Percentiles rank a stretch among this genome's conserved stretches.
phyloP scores from a whole-genome alignment of 2,797 vertebrate species.

The Xyrichtys novacula region DNA sequence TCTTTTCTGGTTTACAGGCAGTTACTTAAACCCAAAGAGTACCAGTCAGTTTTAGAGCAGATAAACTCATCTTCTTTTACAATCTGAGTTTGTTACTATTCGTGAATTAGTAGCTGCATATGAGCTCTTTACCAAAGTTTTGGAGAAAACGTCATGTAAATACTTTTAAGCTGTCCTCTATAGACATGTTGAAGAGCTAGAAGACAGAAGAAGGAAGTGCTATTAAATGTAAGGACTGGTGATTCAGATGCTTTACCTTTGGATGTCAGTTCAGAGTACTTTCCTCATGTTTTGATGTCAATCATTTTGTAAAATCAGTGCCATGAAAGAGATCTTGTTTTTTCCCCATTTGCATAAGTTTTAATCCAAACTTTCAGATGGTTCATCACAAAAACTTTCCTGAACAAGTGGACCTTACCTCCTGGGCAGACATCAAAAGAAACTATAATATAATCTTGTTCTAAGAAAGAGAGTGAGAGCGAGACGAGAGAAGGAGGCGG shows the following conservation, averaged over 20 bases:
- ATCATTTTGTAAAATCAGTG: constrained; percentile 68
- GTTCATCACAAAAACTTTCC: constrained; percentile 55
- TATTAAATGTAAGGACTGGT: constrained; percentile 51
- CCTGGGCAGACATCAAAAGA: constrained; percentile 69
- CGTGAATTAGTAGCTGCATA: constrained; percentile 13
- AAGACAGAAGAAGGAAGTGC: constrained; percentile 32
- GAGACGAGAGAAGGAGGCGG: constrained; percentile 68
- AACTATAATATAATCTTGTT: constrained; percentile 69
- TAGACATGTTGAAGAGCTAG: constrained; percentile 25
- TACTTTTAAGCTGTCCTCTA: constrained; percentile 7
- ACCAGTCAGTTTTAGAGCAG: not conserved
- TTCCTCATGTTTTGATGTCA: constrained; percentile 69
- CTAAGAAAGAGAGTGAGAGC: constrained; percentile 62
- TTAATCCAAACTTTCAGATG: constrained; percentile 71
- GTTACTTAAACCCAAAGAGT: not conserved
- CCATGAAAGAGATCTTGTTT: constrained; percentile 57
- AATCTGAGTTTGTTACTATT: not conserved
- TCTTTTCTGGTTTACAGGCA: not conserved
- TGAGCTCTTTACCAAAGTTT: constrained; percentile 22
- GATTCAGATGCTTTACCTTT: constrained; percentile 84
- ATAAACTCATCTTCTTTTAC: constrained; percentile 17
- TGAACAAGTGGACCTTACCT: constrained; percentile 55
- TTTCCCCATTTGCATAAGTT: constrained; percentile 62
- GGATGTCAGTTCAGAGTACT: constrained; percentile 78
- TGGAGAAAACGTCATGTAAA: constrained; percentile 3